Base-by-base conservation (phyloP, 2,888 invertebrate species). In the Leptopterna dolabrata region DNA sequence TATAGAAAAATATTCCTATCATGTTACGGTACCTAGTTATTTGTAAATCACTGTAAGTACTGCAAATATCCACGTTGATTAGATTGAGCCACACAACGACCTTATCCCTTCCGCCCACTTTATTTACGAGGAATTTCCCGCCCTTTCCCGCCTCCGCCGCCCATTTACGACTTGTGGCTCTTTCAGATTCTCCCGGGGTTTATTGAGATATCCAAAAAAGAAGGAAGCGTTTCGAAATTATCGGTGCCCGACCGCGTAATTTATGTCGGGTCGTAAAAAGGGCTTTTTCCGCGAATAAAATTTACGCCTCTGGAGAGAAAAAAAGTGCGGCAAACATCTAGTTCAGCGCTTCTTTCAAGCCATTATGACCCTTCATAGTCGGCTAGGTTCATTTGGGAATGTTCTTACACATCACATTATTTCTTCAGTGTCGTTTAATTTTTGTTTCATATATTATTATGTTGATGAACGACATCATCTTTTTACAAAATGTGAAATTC, bases 201-300 rank as follows among this genome's bases (percentile, higher is more conserved):
- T 63, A 63, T 63, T 63, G 63, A 14, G 30, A 51, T 36, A 51
- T 51, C 82, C 27, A 27, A 55, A 51, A 55, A 30, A 9, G 29
- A 76, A 19, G 24, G 76, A 45, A n/a, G 78, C 27, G 78, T 78
- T 84, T 84, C 29, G 16, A 30, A 29, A 43, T 36, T 47, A 82
- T 36, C 82, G 55, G 36, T 19, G 63, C 63, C 63, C 63, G 63
- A 24, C 63, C 63, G 63, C 19, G 63, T 63, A 63, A 63, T 63
- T 63, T 63, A 63, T 63, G 63, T 63, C 63, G 24, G 63, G 24
- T 63, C 63, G 63, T 63, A 63, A 63, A 63, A 63, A 63, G 63
- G 63, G 63, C 24, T 24, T 63, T 63, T 63, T 63, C 63, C 63
- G 63, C 24, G 63, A 24, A 63, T 63, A 63, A 63, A 63, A 63